Evolutionary conservation across 2,888 invertebrate genomes (phyloP).

Genomic region (Eutolmus rufibarbis): DNA sequence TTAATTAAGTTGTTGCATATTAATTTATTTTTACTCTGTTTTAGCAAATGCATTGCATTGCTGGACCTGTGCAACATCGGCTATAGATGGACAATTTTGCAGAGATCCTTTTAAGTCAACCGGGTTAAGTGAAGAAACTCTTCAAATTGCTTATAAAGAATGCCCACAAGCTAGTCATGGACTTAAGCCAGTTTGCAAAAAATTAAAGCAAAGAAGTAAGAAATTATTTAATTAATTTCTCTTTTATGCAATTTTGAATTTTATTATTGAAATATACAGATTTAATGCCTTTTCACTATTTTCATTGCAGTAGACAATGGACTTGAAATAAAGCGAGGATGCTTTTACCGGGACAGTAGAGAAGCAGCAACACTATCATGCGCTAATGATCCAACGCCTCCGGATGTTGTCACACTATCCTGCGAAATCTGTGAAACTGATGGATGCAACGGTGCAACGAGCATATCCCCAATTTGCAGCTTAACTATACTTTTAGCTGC

Average conservation of each 20-base stretch:
- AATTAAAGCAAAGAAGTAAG: slow-evolving; percentile 78
- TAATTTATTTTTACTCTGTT: slow-evolving; percentile 12
- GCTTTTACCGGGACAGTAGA: slow-evolving; percentile 60
- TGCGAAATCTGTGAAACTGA: slow-evolving; percentile 62
- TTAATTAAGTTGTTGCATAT: background rate
- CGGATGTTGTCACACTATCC: slow-evolving; percentile 60
- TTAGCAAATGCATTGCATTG: slow-evolving; percentile 70
- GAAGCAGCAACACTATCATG: slow-evolving; percentile 54
- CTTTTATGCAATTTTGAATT: background rate
- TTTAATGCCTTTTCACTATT: background rate
- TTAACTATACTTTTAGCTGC: background rate
- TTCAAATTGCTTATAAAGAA: slow-evolving; percentile 62
- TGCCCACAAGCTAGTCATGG: slow-evolving; percentile 50
- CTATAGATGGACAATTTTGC: slow-evolving; percentile 70
- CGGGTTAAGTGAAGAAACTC: slow-evolving; percentile 61
- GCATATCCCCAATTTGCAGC: background rate
- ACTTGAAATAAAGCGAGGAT: slow-evolving; percentile 60
- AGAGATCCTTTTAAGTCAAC: slow-evolving; percentile 74
- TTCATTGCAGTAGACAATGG: slow-evolving; percentile 60
- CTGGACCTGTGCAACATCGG: slow-evolving; percentile 79
- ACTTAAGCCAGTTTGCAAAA: slow-evolving; percentile 73
- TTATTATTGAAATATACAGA: too few relatives aligned
- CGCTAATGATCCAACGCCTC: slow-evolving; percentile 58
- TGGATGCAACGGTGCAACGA: slow-evolving; percentile 59
- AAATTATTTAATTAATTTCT: background rate